Conservation (phyloP, 1,140 invertebrate species). For the Nixonia krombeini region DNA sequence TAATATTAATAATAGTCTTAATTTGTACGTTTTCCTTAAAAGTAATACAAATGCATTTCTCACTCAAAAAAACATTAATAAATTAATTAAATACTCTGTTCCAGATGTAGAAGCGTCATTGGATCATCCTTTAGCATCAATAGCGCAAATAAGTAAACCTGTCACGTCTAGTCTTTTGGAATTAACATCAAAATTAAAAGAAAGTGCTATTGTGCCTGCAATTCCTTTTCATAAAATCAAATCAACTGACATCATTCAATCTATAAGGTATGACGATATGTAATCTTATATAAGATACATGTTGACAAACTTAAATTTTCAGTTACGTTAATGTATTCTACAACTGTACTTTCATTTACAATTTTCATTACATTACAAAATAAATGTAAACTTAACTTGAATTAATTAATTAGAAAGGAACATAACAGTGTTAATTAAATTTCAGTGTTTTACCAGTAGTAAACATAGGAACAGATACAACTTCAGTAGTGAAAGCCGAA, state of each 20-base stretch:
- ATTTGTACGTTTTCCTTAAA: no score
- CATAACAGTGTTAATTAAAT: slow-evolving; percentile 1
- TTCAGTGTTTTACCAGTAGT: slow-evolving; percentile 55
- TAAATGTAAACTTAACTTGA: no score
- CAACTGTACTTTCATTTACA: no score
- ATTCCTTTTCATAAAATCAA: slow-evolving; percentile 67
- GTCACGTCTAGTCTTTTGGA: slow-evolving; percentile 61
- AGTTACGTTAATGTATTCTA: no score
- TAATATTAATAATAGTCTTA: no score
- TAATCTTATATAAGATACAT: no score
- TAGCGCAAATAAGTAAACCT: slow-evolving; percentile 64
- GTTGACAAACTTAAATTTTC: no score
- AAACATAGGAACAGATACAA: slow-evolving; percentile 60
- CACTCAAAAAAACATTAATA: no score
- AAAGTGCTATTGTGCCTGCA: slow-evolving; percentile 63
- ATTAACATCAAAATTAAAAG: slow-evolving; percentile 64
- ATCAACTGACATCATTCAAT: slow-evolving; percentile 61
- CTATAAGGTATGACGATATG: slow-evolving; percentile 52
- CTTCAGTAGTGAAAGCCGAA: slow-evolving; percentile 69
- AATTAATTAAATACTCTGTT: no score
- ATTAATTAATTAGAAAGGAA: neutral
- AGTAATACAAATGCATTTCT: no score
- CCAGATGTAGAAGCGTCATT: slow-evolving; percentile 35
- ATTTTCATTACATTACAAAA: no score
- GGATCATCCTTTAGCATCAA: slow-evolving; percentile 52